Base-by-base conservation (phyloP, 2,888 invertebrate genomes). In the Automeris io region DNA sequence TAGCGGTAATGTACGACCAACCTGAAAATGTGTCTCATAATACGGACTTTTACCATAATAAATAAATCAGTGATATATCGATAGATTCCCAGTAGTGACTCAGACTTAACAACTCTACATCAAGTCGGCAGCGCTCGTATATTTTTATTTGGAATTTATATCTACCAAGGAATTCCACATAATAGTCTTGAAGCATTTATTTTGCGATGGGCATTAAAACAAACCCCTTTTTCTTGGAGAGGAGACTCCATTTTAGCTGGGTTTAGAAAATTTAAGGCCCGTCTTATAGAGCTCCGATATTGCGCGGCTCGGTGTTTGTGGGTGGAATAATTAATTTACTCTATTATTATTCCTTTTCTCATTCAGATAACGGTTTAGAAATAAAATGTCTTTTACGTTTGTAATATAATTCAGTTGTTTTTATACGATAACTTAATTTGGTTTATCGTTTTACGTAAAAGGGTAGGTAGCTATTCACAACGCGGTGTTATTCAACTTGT, bases 141-240 rank as follows among this genome's bases (percentile, higher is more conserved):
- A 81, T 85, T 83, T 85, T 83, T 83, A 83, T 83, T 80, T 70
- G 59, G 70, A 83, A 85, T 85, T 85, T 85, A 85, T 83, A 83
- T 81, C 82, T 75, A 61, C 62, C 69, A 68, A 59, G 66, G 78
- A 80, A 85, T 85, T 82, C 85, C 76, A 82, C 83, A 76, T 85
- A 85, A 86, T 85, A 85, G 85, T 86, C 82, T 75, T 70, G 67
- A 69, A 57, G 71, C 78, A 83, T 85, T 85, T 83, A 85, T 85
- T 86, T 81, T 79, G 71, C 72, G 79, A 85, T 79, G 78, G 85
- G 83, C 78, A 79, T 86, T 85, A 82, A 85, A 85, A 83, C 73
- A 82, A 81, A 82, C 80, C 82, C 85, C 83, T 81, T 83, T 85
- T 85, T 83, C 81, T 79, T 68, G 70, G 65, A 66, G 56, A 58